A percentile compares a stretch with the other conserved stretches of the same genome.
Conservation (phyloP, 2,797 vertebrate species). For the Astyanax mexicanus region DNA sequence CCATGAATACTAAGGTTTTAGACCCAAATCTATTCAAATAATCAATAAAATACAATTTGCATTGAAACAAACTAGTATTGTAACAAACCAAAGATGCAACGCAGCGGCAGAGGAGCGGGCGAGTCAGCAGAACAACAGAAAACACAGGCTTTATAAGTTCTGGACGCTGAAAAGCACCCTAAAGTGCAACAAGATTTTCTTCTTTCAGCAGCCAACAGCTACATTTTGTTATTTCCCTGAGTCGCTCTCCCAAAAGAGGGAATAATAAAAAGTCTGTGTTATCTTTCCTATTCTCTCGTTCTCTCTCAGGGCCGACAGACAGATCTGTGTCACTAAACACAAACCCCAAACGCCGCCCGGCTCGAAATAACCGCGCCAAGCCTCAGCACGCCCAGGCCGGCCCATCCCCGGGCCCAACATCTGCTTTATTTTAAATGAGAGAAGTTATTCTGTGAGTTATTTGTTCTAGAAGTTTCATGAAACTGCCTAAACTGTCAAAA, state of each 20-base stretch:
- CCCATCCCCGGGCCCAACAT: neutral
- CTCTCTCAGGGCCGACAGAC: neutral
- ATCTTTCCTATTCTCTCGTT: neutral
- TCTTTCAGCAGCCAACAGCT: neutral
- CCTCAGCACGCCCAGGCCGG: neutral
- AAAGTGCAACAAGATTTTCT: neutral
- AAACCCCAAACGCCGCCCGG: neutral
- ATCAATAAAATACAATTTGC: neutral
- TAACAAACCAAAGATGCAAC: neutral
- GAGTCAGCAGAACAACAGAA: neutral
- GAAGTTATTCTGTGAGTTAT: neutral
- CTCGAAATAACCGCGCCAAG: neutral
- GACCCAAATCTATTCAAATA: neutral
- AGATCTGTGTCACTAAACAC: neutral
- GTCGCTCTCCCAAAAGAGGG: neutral
- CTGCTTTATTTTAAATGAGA: neutral
- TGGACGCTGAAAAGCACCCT: neutral
- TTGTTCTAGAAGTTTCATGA: neutral
- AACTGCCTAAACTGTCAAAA: conserved; percentile 1
- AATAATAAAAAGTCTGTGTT: conserved; percentile 4
- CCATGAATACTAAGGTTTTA: no score
- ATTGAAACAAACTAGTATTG: neutral
- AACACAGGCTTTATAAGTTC: neutral
- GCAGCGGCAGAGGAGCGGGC: no score
- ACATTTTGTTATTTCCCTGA: neutral